Conservation (phyloP, 2,888 invertebrate genomes). For the Augiades crinisus region DNA sequence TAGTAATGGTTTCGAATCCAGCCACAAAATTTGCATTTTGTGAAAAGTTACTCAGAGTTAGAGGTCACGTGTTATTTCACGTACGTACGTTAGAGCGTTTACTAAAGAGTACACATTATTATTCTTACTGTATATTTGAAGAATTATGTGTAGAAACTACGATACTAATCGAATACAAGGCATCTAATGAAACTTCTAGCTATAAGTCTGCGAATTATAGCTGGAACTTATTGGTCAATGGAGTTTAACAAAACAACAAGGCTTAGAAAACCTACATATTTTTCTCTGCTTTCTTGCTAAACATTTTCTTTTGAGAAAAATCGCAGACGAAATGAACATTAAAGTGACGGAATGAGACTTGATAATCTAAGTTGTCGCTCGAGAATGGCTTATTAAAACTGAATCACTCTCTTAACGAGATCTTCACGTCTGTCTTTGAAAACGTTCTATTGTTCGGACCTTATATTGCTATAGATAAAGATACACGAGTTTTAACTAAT, state of each 20-base stretch:
- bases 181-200: too few relatives aligned
- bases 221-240: neutral
- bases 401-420: constrained; percentile 20
- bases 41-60: too few relatives aligned
- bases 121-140: too few relatives aligned
- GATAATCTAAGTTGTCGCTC: constrained; percentile 21
- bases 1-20: too few relatives aligned
- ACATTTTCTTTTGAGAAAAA: constrained; percentile 5
- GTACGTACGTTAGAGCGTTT: too few relatives aligned
- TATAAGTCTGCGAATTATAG: neutral
- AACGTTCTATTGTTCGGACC: constrained; percentile 13
- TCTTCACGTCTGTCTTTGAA: constrained; percentile 16
- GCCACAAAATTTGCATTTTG: too few relatives aligned
- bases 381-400: constrained; percentile 22
- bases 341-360: constrained; percentile 12
- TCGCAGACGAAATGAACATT: constrained; percentile 7
- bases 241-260: neutral
- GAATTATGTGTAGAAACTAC: too few relatives aligned
- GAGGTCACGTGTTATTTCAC: too few relatives aligned
- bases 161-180: too few relatives aligned
- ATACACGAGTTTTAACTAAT: constrained; percentile 9
- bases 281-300: neutral
- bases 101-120: too few relatives aligned
- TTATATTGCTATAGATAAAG: constrained; percentile 10
- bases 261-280: neutral